Conservation (phyloP, 2,113 vertebrate genomes). For the Dunckerocampus dactyliophorus region DNA sequence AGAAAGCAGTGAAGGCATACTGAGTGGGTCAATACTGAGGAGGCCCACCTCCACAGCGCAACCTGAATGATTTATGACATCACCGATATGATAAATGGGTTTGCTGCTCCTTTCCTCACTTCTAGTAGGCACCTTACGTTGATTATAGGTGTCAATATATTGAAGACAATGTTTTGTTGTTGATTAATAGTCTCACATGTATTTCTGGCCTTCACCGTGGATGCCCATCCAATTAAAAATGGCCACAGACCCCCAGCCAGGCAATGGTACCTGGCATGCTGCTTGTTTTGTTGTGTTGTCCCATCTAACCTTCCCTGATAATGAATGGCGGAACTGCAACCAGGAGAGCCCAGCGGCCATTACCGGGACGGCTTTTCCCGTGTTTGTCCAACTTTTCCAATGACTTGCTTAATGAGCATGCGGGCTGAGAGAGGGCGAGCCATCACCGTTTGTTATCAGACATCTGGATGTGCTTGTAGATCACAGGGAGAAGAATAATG, state of each 20-base stretch:
- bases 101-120: not conserved
- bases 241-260: not conserved
- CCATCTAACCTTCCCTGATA: not conserved
- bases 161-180: too few relatives aligned
- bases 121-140: not conserved
- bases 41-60: not conserved
- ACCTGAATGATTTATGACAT: not conserved
- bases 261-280: not conserved
- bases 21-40: not conserved
- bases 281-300: not conserved
- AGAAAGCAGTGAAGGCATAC: not conserved
- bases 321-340: not conserved
- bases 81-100: not conserved
- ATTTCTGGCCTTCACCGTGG: not conserved
- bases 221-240: not conserved
- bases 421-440: too few relatives aligned
- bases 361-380: not conserved
- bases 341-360: not conserved
- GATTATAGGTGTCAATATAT: not conserved
- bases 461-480: slow-evolving; percentile 2
- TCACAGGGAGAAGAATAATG: slow-evolving; percentile 3
- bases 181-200: not conserved
- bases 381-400: slow-evolving; percentile 1
- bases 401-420: slow-evolving; percentile 2
- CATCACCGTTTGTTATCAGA: not conserved